Conservation (phyloP, 2,797 vertebrate genomes). For the Linurgus olivaceus region DNA sequence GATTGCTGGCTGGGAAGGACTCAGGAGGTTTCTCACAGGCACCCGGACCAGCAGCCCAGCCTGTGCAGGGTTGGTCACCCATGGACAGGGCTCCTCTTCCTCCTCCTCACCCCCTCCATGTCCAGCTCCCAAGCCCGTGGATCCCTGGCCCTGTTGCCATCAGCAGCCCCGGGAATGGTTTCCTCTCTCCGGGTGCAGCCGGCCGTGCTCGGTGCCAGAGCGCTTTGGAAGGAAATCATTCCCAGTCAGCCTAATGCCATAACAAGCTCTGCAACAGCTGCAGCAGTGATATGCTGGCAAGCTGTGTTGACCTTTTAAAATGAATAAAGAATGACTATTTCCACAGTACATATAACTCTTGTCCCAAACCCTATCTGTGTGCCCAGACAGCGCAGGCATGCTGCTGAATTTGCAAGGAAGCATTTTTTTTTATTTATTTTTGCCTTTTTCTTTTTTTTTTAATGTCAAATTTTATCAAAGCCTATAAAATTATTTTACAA, state of each 20-base stretch:
- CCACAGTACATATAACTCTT: conserved; percentile 54
- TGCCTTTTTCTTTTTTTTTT: not conserved
- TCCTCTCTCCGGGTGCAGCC: not conserved
- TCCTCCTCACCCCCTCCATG: not conserved
- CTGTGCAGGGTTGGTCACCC: not conserved
- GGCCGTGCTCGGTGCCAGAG: conserved; percentile 22
- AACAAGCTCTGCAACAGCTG: conserved; percentile 69
- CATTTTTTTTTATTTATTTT: not conserved
- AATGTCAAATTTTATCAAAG: conserved; percentile 39
- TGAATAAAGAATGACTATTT: conserved; percentile 63
- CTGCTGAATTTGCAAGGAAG: conserved; percentile 55
- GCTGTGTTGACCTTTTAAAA: conserved; percentile 63
- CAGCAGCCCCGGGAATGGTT: not conserved
- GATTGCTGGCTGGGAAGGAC: not conserved
- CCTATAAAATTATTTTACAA: conserved; percentile 27
- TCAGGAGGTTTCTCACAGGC: not conserved
- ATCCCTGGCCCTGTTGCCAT: not conserved
- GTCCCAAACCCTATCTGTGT: conserved; percentile 52
- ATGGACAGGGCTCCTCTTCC: not conserved
- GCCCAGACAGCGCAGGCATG: conserved; percentile 40
- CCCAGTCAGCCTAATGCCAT: conserved; percentile 63
- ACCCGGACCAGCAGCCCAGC: not conserved
- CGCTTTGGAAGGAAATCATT: conserved; percentile 58
- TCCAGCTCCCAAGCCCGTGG: not conserved
- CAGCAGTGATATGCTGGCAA: conserved; percentile 65